Evolutionary conservation across 1,140 invertebrate genomes (phyloP).

Genomic region (Drosophila kepulauana): DNA sequence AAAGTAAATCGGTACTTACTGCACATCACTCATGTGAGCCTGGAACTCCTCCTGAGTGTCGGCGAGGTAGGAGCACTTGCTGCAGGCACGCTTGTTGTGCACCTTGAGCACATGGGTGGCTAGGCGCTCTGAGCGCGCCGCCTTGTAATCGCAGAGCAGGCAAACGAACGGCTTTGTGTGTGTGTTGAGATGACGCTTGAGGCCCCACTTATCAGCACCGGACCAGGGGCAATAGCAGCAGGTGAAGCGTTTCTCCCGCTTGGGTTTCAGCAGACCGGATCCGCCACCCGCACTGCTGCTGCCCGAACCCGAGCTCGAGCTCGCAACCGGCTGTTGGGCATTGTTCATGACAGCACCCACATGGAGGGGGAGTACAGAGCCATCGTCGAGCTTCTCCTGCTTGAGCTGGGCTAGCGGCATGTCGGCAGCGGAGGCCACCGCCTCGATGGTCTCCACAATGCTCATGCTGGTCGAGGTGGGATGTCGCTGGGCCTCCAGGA

Average conservation of each 20-base stretch:
- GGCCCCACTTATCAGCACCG: slow-evolving; percentile 96
- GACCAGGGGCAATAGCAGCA: slow-evolving; percentile 96
- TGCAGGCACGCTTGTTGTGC: slow-evolving; percentile 95
- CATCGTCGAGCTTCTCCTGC: slow-evolving; percentile 83
- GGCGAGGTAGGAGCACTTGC: slow-evolving; percentile 93
- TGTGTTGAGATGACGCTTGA: slow-evolving; percentile 95
- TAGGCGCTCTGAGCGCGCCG: slow-evolving; percentile 93
- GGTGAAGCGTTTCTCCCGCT: slow-evolving; percentile 89
- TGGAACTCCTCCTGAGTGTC: slow-evolving; percentile 92
- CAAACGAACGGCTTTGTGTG: slow-evolving; percentile 96
- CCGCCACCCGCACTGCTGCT: slow-evolving; percentile 47
- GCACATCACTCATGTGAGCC: slow-evolving; percentile 90
- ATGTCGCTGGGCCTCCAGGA: slow-evolving; percentile 80
- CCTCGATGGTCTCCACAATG: slow-evolving; percentile 83
- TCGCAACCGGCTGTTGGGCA: slow-evolving; percentile 62
- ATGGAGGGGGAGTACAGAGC: slow-evolving; percentile 61
- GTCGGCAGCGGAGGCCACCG: slow-evolving; percentile 78
- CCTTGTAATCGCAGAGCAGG: slow-evolving; percentile 95
- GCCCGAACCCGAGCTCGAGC: slow-evolving; percentile 68
- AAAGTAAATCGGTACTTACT: slow-evolving; percentile 85
- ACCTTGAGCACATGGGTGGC: slow-evolving; percentile 95
- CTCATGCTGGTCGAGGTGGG: slow-evolving; percentile 83
- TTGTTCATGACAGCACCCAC: slow-evolving; percentile 56
- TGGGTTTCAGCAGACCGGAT: slow-evolving; percentile 81
- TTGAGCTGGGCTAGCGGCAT: slow-evolving; percentile 79